These are phyloP conservation scores for Leptinotarsa tumamoca DNA, from an alignment of 2,888 invertebrate genomes.

Conservation along the genomic window DNA sequence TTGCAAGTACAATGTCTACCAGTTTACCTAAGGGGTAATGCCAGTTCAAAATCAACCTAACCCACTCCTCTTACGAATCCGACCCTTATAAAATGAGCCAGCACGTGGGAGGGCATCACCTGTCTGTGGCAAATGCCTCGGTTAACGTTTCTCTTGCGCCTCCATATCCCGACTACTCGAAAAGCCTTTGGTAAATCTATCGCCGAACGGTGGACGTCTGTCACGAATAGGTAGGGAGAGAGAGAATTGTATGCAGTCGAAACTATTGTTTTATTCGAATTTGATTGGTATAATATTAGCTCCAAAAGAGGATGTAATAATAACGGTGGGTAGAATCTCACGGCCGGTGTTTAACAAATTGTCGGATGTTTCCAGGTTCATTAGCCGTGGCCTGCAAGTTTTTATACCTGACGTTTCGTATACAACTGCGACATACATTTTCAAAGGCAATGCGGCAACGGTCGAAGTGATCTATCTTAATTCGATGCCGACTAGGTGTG, in stretches of 20 bases:
- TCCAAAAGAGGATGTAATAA: neutral
- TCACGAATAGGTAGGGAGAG: conserved; percentile 42
- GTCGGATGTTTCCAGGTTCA: too few species aligned
- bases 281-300: neutral
- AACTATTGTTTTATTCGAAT: neutral
- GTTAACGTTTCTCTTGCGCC: conserved; percentile 59
- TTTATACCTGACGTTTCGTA: too few species aligned
- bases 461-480: too few species aligned
- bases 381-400: too few species aligned
- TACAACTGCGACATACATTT: too few species aligned
- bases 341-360: too few species aligned
- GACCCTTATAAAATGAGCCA: conserved; percentile 2
- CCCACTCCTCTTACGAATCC: conserved; percentile 22
- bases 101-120: conserved; percentile 61
- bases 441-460: too few species aligned
- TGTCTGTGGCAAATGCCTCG: conserved; percentile 66
- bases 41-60: conserved; percentile 37
- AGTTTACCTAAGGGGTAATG: neutral
- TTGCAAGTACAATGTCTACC: too few species aligned
- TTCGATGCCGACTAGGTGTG: too few species aligned
- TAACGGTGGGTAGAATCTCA: too few species aligned
- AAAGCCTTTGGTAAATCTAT: conserved; percentile 62
- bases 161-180: conserved; percentile 49
- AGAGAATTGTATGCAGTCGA: conserved; percentile 27
- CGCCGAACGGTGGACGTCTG: conserved; percentile 46